Conservation (phyloP, 2,888 invertebrate species). For the Adineta ricciae region DNA sequence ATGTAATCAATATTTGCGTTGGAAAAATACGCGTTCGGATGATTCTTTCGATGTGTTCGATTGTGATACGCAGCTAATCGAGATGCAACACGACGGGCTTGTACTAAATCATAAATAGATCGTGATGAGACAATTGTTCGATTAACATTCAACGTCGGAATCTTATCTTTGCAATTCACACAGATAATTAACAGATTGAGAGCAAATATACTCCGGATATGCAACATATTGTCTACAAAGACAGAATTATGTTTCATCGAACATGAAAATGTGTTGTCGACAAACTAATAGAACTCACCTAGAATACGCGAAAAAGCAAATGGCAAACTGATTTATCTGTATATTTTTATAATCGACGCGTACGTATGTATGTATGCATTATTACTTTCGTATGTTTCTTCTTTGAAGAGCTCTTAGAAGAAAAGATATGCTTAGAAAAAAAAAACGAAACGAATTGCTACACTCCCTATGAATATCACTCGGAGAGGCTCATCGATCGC, state of each 20-base stretch:
- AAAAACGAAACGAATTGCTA: not conserved
- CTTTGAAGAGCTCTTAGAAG: not conserved
- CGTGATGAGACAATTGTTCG: not conserved
- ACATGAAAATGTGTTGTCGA: not conserved
- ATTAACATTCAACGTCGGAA: not conserved
- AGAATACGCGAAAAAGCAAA: not conserved
- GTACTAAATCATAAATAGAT: not conserved
- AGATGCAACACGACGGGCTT: not conserved
- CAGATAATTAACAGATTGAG: not conserved
- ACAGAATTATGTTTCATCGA: not conserved
- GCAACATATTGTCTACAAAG: not conserved
- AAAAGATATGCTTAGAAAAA: not conserved
- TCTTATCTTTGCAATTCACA: not conserved
- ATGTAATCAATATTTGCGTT: not conserved
- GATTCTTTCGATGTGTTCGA: not conserved
- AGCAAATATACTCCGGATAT: not conserved
- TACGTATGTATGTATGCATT: not conserved
- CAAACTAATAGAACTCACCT: not conserved
- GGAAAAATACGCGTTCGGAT: not conserved
- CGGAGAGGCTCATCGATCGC: not conserved
- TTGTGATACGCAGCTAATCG: not conserved
- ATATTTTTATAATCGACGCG: too few species aligned
- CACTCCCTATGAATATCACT: not conserved
- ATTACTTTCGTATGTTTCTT: not conserved
- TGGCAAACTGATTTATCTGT: not conserved